Evolutionary conservation across 2,797 vertebrate genomes (phyloP), one percentile per base, ranked within the genome.

Genomic region (Dendrocincla fuliginosa): DNA sequence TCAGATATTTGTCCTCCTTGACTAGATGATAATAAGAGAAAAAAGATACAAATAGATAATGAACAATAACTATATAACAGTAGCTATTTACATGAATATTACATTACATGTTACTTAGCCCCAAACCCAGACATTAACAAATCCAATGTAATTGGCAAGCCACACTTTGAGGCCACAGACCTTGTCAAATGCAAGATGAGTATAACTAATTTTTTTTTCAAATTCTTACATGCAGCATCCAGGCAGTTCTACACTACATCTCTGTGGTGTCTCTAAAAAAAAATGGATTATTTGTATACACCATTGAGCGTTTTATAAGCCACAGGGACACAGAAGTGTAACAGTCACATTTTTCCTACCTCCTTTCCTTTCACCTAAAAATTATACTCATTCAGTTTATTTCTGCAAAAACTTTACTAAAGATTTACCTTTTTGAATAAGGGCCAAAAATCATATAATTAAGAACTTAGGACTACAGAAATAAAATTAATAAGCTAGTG

Each of bases 361-460:
- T 75, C 42, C 88, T 88, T 78, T 61, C 19, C 35, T 89, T 83
- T 74, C 25, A 78, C 71, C 37, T 83, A 80, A 91, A 84, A 89
- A 39, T 82, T 82, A 76, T 49, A 63, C 7, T 87, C 11, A 74
- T 37, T 68, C 41, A 55, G 15, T 55, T 19, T 19, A 75, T 78
- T 84, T 89, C 53, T 81, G 30, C 68, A 90, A 79, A 85, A 96
- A 77, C 25, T 49, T 71, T 73, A 74, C 19, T 84, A 37, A 77
- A 94, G 47, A 67, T 90, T 93, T 76, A 65, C 44, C 16, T 82
- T 92, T 90, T 82, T 92, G 85, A 95, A 74, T 74, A 69, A 77
- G 32, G 10, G 84, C 67, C 92, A 95, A 93, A 87, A 70, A 82
- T 84, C 59, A 84, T 90, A 94, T 95, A 91, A 90, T 88, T 86